phyloP scores from a whole-genome alignment of 2,113 vertebrate species.

The Dermatemys mawii region DNA sequence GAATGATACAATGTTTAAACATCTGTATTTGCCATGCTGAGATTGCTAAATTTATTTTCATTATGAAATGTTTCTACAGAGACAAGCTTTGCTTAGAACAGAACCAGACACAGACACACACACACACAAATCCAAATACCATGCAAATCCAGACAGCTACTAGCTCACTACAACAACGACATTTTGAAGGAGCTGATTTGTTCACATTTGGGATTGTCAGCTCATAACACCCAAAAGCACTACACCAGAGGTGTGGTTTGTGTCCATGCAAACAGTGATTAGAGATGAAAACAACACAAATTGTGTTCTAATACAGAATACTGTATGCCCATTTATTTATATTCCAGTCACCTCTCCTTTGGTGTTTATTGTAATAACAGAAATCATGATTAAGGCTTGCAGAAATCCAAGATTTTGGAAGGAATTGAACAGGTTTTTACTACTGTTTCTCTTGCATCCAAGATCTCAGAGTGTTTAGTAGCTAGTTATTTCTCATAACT shows the following conservation, averaged over 20 bases:
- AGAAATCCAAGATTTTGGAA: constrained; percentile 15
- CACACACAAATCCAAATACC: neutral
- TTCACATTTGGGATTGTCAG: neutral
- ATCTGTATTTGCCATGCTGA: constrained; percentile 16
- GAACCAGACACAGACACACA: neutral
- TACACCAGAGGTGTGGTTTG: neutral
- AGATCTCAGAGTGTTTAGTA: neutral
- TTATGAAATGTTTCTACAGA: neutral
- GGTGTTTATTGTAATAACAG: neutral
- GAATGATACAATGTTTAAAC: neutral
- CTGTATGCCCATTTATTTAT: neutral
- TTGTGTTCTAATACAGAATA: neutral
- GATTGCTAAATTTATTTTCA: constrained; percentile 15
- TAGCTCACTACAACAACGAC: neutral
- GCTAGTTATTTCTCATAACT: constrained; percentile 12
- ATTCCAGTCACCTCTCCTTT: neutral
- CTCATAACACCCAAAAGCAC: neutral
- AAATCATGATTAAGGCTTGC: neutral
- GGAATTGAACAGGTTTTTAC: neutral
- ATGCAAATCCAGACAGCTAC: neutral
- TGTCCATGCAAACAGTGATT: constrained; percentile 8
- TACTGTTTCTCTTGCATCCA: neutral
- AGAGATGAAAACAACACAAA: neutral
- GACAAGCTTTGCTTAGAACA: constrained; percentile 21
- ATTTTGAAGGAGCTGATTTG: neutral